Evolutionary conservation across 2,797 vertebrate species (phyloP).

Genomic region (Brachymystax lenok): DNA sequence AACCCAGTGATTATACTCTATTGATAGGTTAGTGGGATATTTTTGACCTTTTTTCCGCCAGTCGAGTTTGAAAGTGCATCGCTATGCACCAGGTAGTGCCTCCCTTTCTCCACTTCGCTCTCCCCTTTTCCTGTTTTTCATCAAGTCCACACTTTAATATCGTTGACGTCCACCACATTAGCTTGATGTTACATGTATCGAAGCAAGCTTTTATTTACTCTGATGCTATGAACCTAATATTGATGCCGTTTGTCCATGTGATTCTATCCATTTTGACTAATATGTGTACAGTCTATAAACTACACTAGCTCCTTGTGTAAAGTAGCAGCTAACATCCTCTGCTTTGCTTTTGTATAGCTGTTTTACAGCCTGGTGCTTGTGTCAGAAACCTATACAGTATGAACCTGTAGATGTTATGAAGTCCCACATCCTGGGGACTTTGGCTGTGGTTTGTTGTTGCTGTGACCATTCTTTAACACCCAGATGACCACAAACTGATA

Average conservation of each 20-base stretch:
- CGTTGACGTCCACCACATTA: constrained; percentile 35
- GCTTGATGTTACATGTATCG: constrained; percentile 21
- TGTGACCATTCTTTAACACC: constrained; percentile 18
- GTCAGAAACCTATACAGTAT: constrained; percentile 45
- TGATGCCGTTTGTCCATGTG: constrained; percentile 36
- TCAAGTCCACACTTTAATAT: constrained; percentile 10
- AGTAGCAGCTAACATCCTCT: constrained; percentile 4
- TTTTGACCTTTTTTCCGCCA: constrained; percentile 49
- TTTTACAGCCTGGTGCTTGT: constrained; percentile 46
- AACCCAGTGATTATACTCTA: neutral
- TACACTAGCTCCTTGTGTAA: neutral
- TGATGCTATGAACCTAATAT: constrained; percentile 27
- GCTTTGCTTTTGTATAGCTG: constrained; percentile 47
- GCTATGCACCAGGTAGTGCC: constrained; percentile 69
- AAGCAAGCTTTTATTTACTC: neutral
- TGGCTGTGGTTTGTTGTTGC: constrained; percentile 33
- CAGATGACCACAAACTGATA: constrained; percentile 42
- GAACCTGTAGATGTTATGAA: constrained; percentile 34
- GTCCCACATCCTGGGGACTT: constrained; percentile 24
- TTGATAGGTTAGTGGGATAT: constrained; percentile 31
- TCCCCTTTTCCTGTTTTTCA: constrained; percentile 26
- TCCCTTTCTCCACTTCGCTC: constrained; percentile 46
- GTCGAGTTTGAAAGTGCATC: neutral
- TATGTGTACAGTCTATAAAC: constrained; percentile 1
- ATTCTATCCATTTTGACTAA: constrained; percentile 49